These are phyloP conservation scores for Drosophila parabipectinata DNA, from an alignment of 1,140 invertebrate species.

Conservation along the genomic window DNA sequence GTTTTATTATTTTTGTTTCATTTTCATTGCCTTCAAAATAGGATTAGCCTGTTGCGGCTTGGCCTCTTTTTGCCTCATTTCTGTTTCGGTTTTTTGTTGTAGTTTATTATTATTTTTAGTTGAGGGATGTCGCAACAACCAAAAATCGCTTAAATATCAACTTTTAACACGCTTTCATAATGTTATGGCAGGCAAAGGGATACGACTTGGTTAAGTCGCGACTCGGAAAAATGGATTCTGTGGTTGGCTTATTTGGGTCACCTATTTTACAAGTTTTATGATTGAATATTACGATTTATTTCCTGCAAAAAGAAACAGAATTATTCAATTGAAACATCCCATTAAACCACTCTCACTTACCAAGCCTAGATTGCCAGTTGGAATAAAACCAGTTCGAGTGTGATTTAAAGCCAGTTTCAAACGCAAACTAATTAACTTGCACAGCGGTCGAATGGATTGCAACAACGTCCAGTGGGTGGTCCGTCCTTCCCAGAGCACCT, in stretches of 20 bases:
- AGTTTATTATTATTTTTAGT: conserved; percentile 9
- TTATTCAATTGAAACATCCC: background rate
- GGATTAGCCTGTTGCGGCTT: conserved; percentile 67
- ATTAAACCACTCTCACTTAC: conserved; percentile 17
- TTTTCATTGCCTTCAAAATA: conserved; percentile 70
- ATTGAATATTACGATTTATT: background rate
- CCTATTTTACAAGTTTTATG: conserved; percentile 6
- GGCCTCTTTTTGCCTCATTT: conserved; percentile 33
- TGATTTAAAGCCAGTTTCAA: conserved; percentile 39
- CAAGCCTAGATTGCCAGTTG: background rate
- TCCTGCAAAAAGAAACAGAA: no score
- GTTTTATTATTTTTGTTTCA: conserved; percentile 78
- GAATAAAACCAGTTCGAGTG: conserved; percentile 27
- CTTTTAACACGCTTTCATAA: conserved; percentile 63
- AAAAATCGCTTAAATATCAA: conserved; percentile 48
- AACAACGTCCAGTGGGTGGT: conserved; percentile 61
- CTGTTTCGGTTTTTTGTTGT: conserved; percentile 9
- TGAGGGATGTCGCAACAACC: conserved; percentile 42
- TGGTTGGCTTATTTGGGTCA: conserved; percentile 44
- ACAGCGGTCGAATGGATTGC: conserved; percentile 39
- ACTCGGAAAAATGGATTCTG: conserved; percentile 9
- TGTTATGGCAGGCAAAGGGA: conserved; percentile 8
- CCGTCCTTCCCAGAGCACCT: conserved; percentile 6
- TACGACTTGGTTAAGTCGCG: background rate
- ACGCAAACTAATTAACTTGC: conserved; percentile 72